Base-by-base conservation (phyloP, 2,888 invertebrate genomes). In the Ypsolopha scabrella region DNA sequence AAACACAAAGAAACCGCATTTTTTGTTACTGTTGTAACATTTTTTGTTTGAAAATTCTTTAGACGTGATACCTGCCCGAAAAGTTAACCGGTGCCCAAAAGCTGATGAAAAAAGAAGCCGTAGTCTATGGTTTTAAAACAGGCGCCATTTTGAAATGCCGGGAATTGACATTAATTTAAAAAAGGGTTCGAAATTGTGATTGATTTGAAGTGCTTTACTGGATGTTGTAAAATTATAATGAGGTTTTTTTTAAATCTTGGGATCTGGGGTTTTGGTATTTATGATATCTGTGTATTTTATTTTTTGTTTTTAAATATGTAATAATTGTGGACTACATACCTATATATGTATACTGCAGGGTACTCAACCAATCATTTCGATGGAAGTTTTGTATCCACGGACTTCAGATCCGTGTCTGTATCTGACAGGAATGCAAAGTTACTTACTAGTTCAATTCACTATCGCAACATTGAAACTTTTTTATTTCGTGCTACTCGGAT, bases 1-100 rank as follows among this genome's bases (percentile, higher is more conserved):
- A 52, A 60, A 64, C 58, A 76, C 75, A 81, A 83, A 73, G 78
- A 70, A 73, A 76, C 81, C 80, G 81, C 80, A 58, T 58, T 70
- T 77, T 78, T 79, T 74, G 60, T 68, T 50, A 51, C 50, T 54
- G 57, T 62, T 67, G 65, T 60, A 61, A 62, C 61, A 64, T 50
- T 13, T 65, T 68, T 66, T 74, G 72, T 73, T 67, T 64, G 62
- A 55, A 60, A 71, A 81, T 80, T 82, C 80, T 67, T 64, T 53
- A 58, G 64, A 8, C 6, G 33, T 13, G 63, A 66, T 81, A 80
- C 81, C 81, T 80, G 79, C 62, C 64, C 62, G 48, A 64, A 71
- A 70, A 64, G 67, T 24, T 24, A 3, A 24, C 24, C 24, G 24
- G 24, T 24, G 24, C 24, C 24, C 24, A 24, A 24, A 24, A 24